Base-by-base conservation (phyloP, 2,888 invertebrate species). In the Oegoconia quadripuncta region DNA sequence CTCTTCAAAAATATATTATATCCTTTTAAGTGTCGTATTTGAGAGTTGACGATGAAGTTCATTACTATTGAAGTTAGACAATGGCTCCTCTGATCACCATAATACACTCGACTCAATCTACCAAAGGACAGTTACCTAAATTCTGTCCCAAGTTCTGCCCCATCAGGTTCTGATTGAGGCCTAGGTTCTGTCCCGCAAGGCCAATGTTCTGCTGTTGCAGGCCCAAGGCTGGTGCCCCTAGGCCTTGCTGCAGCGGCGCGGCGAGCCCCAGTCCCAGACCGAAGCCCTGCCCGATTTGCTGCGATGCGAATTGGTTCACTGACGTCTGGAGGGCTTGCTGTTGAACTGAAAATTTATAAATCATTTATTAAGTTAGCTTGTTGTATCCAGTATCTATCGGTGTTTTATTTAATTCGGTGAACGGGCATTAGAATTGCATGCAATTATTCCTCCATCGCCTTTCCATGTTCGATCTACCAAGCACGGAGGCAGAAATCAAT, bases 71-170 rank as follows among this genome's bases (percentile, higher is more conserved):
- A n/a, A n/a, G n/a, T n/a, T n/a, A n/a, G n/a, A n/a, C n/a, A n/a
- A n/a, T n/a, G n/a, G n/a, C n/a, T n/a, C n/a, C n/a, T n/a, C n/a
- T n/a, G n/a, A n/a, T n/a, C n/a, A n/a, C n/a, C n/a, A n/a, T n/a
- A n/a, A n/a, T n/a, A n/a, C n/a, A n/a, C n/a, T n/a, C n/a, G n/a
- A n/a, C n/a, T n/a, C n/a, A n/a, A n/a, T n/a, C 14, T 7, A 8
- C 3, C 5, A 23, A 37, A 37, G 15, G 8, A 20, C 18, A 12
- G 12, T 31, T 45, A 75, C 81, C 76, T 51, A 83, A 59, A 46
- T 82, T 82, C 46, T 81, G 78, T 39, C 71, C 69, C 45, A 81
- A 55, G 54, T 78, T 81, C 59, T 82, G 80, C 8, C 72, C 68
- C 66, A 81, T 79, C 13, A 80, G 64, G 52, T 79, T 78, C 61